Evolutionary conservation across 1,140 invertebrate genomes (phyloP), one percentile per base, ranked within the genome.

Genomic region (Teleogryllus occipitalis): DNA sequence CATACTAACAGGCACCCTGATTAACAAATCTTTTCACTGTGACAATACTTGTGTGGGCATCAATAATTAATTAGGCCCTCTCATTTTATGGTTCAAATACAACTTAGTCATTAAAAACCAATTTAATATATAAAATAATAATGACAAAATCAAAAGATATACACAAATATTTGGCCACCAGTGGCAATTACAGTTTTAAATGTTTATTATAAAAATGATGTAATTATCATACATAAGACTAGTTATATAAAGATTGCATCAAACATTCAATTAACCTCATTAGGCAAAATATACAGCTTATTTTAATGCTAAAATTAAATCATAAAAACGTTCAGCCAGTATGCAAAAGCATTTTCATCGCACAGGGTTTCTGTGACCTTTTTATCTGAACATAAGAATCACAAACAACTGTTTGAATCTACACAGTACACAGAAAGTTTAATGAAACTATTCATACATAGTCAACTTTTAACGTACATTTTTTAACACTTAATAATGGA

Each of bases 161-260:
- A 65, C 54, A 65, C 54, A 65, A 65, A 65, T 65, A 65, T 65
- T 65, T 39, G 18, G 54, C 18, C 54, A 65, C 54, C 54, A 65
- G 54, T 18, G 54, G 18, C 54, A 14, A 39, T 65, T 65, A 65
- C 54, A 65, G 18, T 65, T 65, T 14, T 65, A 65, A 65, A 65
- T 65, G 54, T 65, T 10, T 18, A 65, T 65, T 65, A 65, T 18
- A 65, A 65, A 65, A 65, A 65, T 65, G 10, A 65, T 18, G 18
- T 65, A 65, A 65, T 65, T 65, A 65, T 65, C 54, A 65, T 65
- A 65, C 54, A 65, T 65, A 65, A 65, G 54, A 65, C 54, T 65
- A 65, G 54, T 65, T 65, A 65, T 65, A 65, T 65, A 65, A 65
- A 65, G 54, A 65, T 65, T 65, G 54, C 54, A 65, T 65, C 54